Percentiles rank a stretch among this genome's conserved stretches.
These are phyloP conservation scores for Bufotes viridis DNA, from an alignment of 2,797 vertebrate genomes.

Conservation along the genomic window DNA sequence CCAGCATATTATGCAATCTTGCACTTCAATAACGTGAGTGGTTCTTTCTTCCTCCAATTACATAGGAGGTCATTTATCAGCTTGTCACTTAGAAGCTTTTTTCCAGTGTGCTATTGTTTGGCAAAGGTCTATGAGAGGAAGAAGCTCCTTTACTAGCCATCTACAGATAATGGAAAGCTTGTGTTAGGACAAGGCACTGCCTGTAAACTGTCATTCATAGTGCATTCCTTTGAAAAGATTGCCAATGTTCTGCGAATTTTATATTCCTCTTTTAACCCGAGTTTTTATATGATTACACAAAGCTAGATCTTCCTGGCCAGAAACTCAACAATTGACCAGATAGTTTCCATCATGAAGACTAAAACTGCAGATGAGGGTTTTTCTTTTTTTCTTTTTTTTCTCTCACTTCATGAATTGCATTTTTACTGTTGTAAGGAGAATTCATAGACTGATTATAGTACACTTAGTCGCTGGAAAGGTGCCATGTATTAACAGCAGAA, in stretches of 20 bases:
- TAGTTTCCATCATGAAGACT: slow-evolving; percentile 35
- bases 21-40: slow-evolving; percentile 27
- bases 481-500: slow-evolving; percentile 42
- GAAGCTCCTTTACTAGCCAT: slow-evolving; percentile 44
- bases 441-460: slow-evolving; percentile 49
- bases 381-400: not conserved
- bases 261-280: slow-evolving; percentile 32
- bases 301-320: slow-evolving; percentile 29
- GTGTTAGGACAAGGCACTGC: slow-evolving; percentile 48
- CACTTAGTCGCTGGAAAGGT: slow-evolving; percentile 50
- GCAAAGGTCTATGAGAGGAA: slow-evolving; percentile 39
- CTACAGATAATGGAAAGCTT: slow-evolving; percentile 41
- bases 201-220: slow-evolving; percentile 50
- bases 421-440: slow-evolving; percentile 56
- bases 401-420: slow-evolving; percentile 56
- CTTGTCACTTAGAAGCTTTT: slow-evolving; percentile 44
- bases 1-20: slow-evolving; percentile 27
- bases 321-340: slow-evolving; percentile 38
- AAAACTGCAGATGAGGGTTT: slow-evolving; percentile 37
- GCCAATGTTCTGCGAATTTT: slow-evolving; percentile 50
- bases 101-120: slow-evolving; percentile 51
- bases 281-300: slow-evolving; percentile 35
- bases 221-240: slow-evolving; percentile 42
- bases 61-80: slow-evolving; percentile 52
- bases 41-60: slow-evolving; percentile 36